Evolutionary conservation across 2,888 invertebrate species (phyloP).

Genomic region (Crossocerus cetratus): DNA sequence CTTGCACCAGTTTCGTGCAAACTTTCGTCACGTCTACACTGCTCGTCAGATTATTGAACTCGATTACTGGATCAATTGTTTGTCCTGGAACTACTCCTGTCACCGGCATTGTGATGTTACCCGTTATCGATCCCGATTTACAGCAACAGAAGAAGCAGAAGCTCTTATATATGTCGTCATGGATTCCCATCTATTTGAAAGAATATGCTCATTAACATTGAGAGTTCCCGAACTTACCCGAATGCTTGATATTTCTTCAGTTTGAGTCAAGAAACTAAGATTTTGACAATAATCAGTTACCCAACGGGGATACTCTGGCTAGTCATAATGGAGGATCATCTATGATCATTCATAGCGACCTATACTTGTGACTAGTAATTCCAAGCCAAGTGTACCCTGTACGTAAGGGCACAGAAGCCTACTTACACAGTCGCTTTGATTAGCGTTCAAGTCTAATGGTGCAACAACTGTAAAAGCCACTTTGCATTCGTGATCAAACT

Average conservation of each 20-base stretch:
- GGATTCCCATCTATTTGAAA: constrained; percentile 37
- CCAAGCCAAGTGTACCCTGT: too few species aligned
- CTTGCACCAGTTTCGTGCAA: constrained; percentile 44
- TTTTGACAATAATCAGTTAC: too few species aligned
- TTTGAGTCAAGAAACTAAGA: too few species aligned
- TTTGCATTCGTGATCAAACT: constrained; percentile 88
- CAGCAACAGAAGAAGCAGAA: constrained; percentile 83
- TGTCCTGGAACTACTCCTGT: constrained; percentile 82
- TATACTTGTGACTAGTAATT: too few species aligned
- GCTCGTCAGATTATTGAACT: constrained; percentile 83
- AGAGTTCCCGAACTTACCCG: too few species aligned
- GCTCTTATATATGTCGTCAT: constrained; percentile 31
- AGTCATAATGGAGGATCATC: too few species aligned
- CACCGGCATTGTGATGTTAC: constrained; percentile 72
- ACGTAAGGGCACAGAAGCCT: too few species aligned
- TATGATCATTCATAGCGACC: too few species aligned
- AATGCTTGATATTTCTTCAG: too few species aligned
- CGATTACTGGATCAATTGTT: constrained; percentile 82
- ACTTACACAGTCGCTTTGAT: constrained; percentile 36
- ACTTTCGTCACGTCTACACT: constrained; percentile 77
- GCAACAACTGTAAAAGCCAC: constrained; percentile 74
- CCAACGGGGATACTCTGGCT: too few species aligned
- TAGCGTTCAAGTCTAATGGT: constrained; percentile 31
- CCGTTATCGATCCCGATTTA: constrained; percentile 82
- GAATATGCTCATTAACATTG: background rate